Conservation (phyloP, 2,797 vertebrate genomes). For the Cirrhinus molitorella region DNA sequence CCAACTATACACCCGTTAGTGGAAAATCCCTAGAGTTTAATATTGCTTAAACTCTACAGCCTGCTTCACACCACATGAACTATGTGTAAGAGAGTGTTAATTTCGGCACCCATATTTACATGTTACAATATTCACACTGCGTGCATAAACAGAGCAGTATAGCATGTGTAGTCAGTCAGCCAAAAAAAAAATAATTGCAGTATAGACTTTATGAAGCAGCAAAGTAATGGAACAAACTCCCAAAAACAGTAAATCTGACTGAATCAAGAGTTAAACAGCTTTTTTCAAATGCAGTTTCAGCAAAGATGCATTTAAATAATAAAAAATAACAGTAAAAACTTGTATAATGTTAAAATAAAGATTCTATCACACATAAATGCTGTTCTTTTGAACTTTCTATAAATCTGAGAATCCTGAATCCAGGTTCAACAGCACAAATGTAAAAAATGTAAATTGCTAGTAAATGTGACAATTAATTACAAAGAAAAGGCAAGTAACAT, state of each 20-base stretch:
- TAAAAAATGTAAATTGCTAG: background rate
- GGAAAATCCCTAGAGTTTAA: background rate
- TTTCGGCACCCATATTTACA: background rate
- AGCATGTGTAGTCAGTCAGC: background rate
- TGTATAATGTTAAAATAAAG: background rate
- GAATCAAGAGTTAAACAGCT: background rate
- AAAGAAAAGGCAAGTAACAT: background rate
- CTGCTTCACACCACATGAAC: background rate
- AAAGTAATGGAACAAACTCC: too few species aligned
- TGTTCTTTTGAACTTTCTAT: too few species aligned
- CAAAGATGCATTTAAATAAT: background rate
- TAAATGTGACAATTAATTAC: background rate
- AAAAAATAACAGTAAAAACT: background rate
- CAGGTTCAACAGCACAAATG: background rate
- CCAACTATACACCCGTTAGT: conserved; percentile 61
- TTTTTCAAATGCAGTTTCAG: too few species aligned
- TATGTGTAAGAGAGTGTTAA: background rate
- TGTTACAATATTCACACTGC: background rate
- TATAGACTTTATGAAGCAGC: background rate
- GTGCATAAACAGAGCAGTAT: background rate
- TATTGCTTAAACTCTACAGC: background rate
- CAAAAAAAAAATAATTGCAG: background rate
- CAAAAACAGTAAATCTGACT: background rate
- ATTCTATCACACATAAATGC: background rate
- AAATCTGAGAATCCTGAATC: background rate